Percentiles rank a stretch among this genome's conserved stretches.
phyloP scores from a whole-genome alignment of 2,797 vertebrate genomes.

The Labeo calbasu region DNA sequence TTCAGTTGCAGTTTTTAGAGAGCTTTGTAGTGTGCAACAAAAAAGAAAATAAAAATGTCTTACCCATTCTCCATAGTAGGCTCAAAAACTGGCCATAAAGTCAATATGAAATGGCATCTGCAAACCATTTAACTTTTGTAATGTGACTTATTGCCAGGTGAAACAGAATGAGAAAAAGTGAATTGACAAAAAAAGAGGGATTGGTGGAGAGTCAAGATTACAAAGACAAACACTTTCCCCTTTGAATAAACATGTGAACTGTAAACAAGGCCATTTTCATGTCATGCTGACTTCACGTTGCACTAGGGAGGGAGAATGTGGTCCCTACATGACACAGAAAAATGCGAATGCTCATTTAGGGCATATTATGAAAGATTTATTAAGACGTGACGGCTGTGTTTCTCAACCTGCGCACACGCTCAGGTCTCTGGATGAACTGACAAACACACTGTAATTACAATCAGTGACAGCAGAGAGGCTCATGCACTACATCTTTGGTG shows the following conservation, averaged over 20 bases:
- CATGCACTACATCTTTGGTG: slow-evolving; percentile 37
- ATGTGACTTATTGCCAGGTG: not conserved
- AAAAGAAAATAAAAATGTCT: not conserved
- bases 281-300: slow-evolving; percentile 4
- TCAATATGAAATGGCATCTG: slow-evolving; percentile 2
- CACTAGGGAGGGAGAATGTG: not conserved
- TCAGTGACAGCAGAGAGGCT: slow-evolving; percentile 39
- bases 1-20: slow-evolving; percentile 4
- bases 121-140: not conserved
- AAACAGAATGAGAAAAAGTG: not conserved
- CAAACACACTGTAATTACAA: slow-evolving; percentile 51
- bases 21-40: slow-evolving; percentile 13
- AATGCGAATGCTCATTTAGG: slow-evolving; percentile 19
- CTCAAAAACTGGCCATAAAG: not conserved
- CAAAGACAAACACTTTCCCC: not conserved
- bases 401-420: slow-evolving; percentile 9
- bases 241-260: not conserved
- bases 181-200: not conserved
- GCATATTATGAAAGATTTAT: slow-evolving; percentile 25
- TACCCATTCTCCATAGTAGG: not conserved
- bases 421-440: slow-evolving; percentile 28
- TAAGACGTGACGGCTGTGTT: not conserved
- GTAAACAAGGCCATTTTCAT: not conserved
- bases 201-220: not conserved
- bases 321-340: not conserved